These are phyloP conservation scores for Nipponia nippon DNA, from an alignment of 2,113 vertebrate genomes.

Conservation along the genomic window DNA sequence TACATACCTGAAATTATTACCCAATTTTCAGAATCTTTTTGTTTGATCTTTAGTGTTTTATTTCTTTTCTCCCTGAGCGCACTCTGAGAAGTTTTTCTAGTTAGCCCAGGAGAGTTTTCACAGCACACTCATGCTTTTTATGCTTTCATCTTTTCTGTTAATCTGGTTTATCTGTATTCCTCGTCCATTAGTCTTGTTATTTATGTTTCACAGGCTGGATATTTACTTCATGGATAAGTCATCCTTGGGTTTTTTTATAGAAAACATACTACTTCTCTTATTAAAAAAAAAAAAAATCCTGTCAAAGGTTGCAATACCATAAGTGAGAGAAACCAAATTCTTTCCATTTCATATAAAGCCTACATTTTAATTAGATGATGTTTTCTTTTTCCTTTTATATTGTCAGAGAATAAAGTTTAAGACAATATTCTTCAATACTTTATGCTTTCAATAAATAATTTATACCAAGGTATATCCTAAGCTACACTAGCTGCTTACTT, in stretches of 20 bases:
- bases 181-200: slow-evolving; percentile 45
- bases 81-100: neutral
- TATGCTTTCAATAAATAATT: slow-evolving; percentile 48
- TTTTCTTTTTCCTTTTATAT: neutral
- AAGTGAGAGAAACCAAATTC: slow-evolving; percentile 5
- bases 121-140: neutral
- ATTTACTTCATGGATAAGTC: slow-evolving; percentile 10
- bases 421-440: slow-evolving; percentile 54
- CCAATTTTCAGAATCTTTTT: neutral
- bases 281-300: neutral
- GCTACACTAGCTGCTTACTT: neutral
- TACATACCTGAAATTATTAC: neutral
- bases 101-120: neutral
- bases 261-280: neutral
- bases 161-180: slow-evolving; percentile 49
- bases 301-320: neutral
- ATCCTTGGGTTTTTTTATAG: neutral
- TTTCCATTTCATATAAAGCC: neutral
- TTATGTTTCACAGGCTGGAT: slow-evolving; percentile 22
- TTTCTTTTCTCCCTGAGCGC: neutral
- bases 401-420: slow-evolving; percentile 55
- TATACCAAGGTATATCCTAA: neutral
- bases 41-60: slow-evolving; percentile 29
- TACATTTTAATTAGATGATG: slow-evolving; percentile 48
- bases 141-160: slow-evolving; percentile 39